These are phyloP conservation scores for Rhamphomyia laevipes DNA, from an alignment of 2,888 invertebrate species.

Conservation along the genomic window DNA sequence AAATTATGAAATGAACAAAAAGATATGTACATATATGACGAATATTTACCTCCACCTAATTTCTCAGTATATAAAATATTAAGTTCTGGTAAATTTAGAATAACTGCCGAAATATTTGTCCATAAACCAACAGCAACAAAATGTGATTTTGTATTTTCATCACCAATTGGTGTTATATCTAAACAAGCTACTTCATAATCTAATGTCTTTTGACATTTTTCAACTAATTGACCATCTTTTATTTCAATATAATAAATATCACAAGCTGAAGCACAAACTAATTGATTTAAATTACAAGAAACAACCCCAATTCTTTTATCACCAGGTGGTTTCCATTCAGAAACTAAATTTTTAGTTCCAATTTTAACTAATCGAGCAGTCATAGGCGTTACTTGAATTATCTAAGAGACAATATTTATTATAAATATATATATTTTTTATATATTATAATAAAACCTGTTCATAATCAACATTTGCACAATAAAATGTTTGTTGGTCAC, in stretches of 20 bases:
- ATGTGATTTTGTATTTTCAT: conserved; percentile 48
- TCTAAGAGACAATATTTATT: conserved; percentile 27
- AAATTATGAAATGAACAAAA: not conserved
- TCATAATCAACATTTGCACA: conserved; percentile 82
- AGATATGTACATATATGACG: conserved; percentile 1
- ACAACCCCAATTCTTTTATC: conserved; percentile 79
- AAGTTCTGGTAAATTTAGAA: conserved; percentile 70
- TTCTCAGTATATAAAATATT: conserved; percentile 74
- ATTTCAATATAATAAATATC: conserved; percentile 75
- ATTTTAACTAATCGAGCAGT: conserved; percentile 61
- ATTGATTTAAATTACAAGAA: conserved; percentile 63
- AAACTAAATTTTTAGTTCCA: conserved; percentile 50
- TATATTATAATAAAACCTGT: conserved; percentile 44
- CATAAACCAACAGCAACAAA: conserved; percentile 89
- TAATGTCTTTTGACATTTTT: conserved; percentile 58
- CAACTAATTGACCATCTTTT: conserved; percentile 47
- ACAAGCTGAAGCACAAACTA: conserved; percentile 78
- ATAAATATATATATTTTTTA: not conserved
- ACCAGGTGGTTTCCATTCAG: conserved; percentile 60
- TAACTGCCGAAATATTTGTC: conserved; percentile 91
- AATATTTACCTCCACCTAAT: conserved; percentile 70
- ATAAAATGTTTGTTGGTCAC: conserved; percentile 86
- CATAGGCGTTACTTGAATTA: conserved; percentile 57
- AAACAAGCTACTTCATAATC: conserved; percentile 94
- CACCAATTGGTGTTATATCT: conserved; percentile 73